Evolutionary conservation across 2,113 vertebrate species (phyloP).

Genomic region (Eulacestoma nigropectus): DNA sequence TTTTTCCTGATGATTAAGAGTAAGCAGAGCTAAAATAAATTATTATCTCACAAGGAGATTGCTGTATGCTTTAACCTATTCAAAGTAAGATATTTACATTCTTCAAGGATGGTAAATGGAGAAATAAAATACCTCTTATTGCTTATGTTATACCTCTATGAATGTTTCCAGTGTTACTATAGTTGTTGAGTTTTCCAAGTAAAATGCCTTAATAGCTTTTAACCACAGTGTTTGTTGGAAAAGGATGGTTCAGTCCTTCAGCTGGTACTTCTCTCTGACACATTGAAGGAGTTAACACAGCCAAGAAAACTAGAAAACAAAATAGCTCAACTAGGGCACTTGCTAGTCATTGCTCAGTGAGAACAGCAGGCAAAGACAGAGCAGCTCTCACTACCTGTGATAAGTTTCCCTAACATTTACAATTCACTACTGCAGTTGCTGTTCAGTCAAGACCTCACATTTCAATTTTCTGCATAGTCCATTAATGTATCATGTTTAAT

Average conservation of each 20-base stretch:
- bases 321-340: not conserved
- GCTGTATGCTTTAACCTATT: not conserved
- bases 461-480: not conserved
- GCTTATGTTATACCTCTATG: not conserved
- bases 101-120: not conserved
- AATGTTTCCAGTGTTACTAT: not conserved
- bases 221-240: not conserved
- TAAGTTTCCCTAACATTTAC: not conserved
- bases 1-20: not conserved
- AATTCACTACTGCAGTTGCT: not conserved
- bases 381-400: not conserved
- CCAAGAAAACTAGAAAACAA: not conserved
- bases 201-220: not conserved
- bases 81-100: not conserved
- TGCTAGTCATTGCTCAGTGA: not conserved
- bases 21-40: conserved; percentile 9
- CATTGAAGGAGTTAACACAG: not conserved
- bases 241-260: not conserved
- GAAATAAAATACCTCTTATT: not conserved
- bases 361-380: not conserved
- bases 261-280: not conserved
- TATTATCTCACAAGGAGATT: not conserved
- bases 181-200: not conserved
- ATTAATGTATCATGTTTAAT: not conserved
- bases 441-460: not conserved